Percentiles rank a stretch among this genome's conserved stretches.
Evolutionary conservation across 2,797 vertebrate species (phyloP).

Genomic region (Etheostoma perlongum): DNA sequence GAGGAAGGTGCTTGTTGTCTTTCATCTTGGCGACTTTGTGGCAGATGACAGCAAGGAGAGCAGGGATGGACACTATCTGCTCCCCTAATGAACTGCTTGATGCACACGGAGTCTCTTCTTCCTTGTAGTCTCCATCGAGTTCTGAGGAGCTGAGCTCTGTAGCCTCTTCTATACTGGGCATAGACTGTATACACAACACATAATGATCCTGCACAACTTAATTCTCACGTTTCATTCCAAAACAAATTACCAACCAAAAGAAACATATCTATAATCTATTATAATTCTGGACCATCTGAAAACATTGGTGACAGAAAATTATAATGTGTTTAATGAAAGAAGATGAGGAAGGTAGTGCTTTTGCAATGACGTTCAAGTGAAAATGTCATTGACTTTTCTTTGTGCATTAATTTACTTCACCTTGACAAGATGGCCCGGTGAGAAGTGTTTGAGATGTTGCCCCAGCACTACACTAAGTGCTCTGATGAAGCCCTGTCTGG

Average conservation of each 20-base stretch:
- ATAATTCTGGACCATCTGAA: neutral
- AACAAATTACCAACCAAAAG: neutral
- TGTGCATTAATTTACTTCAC: constrained; percentile 46
- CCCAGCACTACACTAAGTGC: constrained; percentile 87
- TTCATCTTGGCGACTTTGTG: constrained; percentile 70
- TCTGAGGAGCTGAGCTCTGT: constrained; percentile 43
- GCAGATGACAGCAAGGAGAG: constrained; percentile 85
- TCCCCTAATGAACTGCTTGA: constrained; percentile 49
- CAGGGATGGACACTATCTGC: constrained; percentile 84
- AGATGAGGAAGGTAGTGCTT: neutral
- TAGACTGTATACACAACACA: constrained; percentile 69
- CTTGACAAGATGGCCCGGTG: constrained; percentile 67
- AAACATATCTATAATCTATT: neutral
- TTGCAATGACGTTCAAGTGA: neutral
- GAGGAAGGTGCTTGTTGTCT: constrained; percentile 66
- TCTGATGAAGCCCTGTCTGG: constrained; percentile 88
- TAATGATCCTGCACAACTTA: neutral
- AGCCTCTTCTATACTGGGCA: constrained; percentile 70
- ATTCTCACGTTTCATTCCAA: neutral
- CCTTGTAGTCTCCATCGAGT: constrained; percentile 36
- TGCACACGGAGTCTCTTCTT: constrained; percentile 27
- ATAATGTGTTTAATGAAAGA: neutral
- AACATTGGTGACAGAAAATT: neutral
- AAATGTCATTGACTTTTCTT: neutral
- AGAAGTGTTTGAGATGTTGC: constrained; percentile 71